Percentiles rank a stretch among this genome's conserved stretches.
Conservation (phyloP, 92 coral and sea anemone species). For the Parazoanthus atlanticus region DNA sequence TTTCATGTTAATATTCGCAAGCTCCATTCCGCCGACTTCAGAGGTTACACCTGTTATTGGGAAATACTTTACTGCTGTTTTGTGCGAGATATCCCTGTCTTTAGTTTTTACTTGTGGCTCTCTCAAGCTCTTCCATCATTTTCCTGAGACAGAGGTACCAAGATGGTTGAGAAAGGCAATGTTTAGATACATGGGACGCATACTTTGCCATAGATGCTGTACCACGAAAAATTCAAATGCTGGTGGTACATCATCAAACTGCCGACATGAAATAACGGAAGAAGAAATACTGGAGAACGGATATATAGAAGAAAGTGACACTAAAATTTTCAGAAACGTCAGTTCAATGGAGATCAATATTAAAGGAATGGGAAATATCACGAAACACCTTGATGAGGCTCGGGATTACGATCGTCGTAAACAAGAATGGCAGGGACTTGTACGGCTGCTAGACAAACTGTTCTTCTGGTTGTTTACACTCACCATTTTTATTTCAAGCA, state of each 20-base stretch:
- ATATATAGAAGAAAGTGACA: too few relatives aligned
- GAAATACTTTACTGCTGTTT: conserved; percentile 82
- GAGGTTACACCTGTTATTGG: conserved; percentile 87
- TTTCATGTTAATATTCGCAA: conserved; percentile 84
- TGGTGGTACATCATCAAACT: too few relatives aligned
- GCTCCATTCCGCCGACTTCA: conserved; percentile 88
- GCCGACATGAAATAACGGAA: too few relatives aligned
- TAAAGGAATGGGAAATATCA: neutral
- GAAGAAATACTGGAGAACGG: too few relatives aligned
- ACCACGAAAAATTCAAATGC: neutral
- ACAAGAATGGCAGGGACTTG: conserved; percentile 78
- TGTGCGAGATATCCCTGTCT: conserved; percentile 75
- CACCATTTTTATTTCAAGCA: conserved; percentile 50
- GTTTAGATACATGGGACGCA: conserved; percentile 66
- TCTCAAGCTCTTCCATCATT: conserved; percentile 73
- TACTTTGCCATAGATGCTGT: conserved; percentile 8
- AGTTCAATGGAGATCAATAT: neutral
- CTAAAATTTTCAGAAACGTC: too few relatives aligned
- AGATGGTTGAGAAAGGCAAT: conserved; percentile 65
- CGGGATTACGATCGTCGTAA: conserved; percentile 5
- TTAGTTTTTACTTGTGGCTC: conserved; percentile 78
- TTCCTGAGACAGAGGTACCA: conserved; percentile 77
- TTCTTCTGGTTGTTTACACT: conserved; percentile 72
- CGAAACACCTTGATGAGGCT: neutral
- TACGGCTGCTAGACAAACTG: conserved; percentile 66